Base-by-base conservation (phyloP, 2,797 vertebrate species). In the Sphaeramia orbicularis region DNA sequence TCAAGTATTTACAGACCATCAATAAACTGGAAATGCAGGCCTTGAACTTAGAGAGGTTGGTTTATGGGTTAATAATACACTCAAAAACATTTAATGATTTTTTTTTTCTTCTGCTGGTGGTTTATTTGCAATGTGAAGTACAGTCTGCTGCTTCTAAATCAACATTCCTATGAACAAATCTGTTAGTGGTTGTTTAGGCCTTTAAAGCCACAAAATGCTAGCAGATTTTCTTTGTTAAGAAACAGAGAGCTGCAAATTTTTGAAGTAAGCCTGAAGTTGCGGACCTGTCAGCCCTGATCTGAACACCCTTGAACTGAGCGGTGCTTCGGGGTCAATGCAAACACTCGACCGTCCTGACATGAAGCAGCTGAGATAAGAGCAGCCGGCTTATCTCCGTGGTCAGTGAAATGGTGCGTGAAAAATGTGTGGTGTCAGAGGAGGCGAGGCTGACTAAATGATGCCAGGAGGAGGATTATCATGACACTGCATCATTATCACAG, bases 331-430 rank as follows among this genome's bases (percentile, higher is more conserved):
- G 86, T 85, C 82, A 78, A 67, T 58, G 71, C 78, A 65, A 87
- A 54, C 81, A 49, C 43, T 32, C 2, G 2, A 52, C 65, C 65
- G 76, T 80, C 75, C 82, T 48, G 66, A 83, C 63, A 63, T 6
- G 7, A 32, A 80, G 81, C 84, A 74, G 82, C 80, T 48, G 80
- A 83, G 90, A 91, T 90, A 90, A 86, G 84, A 77, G 78, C 63
- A 69, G 80, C 36, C 43, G 16, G 64, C 80, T 87, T 89, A 90
- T 91, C 89, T 84, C 65, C 62, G 83, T 65, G 81, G 80, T 83
- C 86, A 78, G 85, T 73, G 86, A 89, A 89, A 86, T 79, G 89
- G 84, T 68, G 81, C 61, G 56, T 91, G 87, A 90, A 86, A 79
- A 90, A 91, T 86, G 81, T 74, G 85, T 12, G 42, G 80, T 85